phyloP scores from a whole-genome alignment of 2,797 vertebrate species.

The Pampus argenteus region DNA sequence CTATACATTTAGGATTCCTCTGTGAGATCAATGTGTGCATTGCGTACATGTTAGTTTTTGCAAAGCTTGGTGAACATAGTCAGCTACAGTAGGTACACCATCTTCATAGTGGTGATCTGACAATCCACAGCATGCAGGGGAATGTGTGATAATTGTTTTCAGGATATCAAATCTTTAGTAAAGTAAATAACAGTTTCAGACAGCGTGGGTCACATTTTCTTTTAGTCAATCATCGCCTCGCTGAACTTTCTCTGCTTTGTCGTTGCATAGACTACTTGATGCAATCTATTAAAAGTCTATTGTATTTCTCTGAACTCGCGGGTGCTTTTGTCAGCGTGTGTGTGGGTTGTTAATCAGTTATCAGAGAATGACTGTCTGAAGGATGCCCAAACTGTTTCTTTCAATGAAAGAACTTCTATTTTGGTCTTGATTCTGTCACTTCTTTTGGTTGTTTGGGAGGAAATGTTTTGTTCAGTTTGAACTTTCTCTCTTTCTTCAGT shows the following conservation, averaged over 20 bases:
- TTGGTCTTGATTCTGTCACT: slow-evolving; percentile 41
- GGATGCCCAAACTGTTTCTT: slow-evolving; percentile 8
- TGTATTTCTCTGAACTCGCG: neutral
- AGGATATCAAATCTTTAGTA: neutral
- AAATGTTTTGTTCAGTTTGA: slow-evolving; percentile 15
- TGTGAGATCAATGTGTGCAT: slow-evolving; percentile 35
- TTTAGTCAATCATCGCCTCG: neutral
- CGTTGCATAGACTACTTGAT: neutral
- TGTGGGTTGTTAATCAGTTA: slow-evolving; percentile 39
- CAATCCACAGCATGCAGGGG: slow-evolving; percentile 19
- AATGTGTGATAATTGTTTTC: slow-evolving; percentile 10
- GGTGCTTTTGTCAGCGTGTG: slow-evolving; percentile 23
- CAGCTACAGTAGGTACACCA: neutral
- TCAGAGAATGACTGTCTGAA: slow-evolving; percentile 47
- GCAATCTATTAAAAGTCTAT: slow-evolving; percentile 4
- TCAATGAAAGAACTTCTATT: slow-evolving; percentile 32
- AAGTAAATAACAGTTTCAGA: slow-evolving; percentile 35
- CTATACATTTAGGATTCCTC: slow-evolving; percentile 3
- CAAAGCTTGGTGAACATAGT: slow-evolving; percentile 12
- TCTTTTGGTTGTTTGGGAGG: slow-evolving; percentile 37
- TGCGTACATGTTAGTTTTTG: slow-evolving; percentile 33
- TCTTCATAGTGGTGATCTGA: slow-evolving; percentile 10
- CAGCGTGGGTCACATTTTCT: neutral
- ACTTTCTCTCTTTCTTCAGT: slow-evolving; percentile 37
- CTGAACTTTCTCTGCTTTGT: neutral